Base-by-base conservation (phyloP, 1,140 invertebrate genomes). In the Neodiprion pinetum region DNA sequence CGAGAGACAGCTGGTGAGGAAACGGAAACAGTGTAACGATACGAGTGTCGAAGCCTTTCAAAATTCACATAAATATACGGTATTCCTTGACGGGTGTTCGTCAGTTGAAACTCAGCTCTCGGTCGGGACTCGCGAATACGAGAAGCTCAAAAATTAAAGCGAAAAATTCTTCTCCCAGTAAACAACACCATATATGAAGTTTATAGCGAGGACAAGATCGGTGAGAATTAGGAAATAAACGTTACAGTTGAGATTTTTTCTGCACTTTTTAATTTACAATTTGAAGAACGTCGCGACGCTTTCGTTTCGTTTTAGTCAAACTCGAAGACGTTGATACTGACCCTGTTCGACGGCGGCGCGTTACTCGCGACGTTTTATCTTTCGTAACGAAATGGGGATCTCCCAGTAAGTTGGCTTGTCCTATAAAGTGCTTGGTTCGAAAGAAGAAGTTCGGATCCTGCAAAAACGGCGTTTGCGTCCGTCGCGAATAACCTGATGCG, bases 301-400 rank as follows among this genome's bases (percentile, higher is more conserved):
- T 14, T 65, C 17, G 1, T 14, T 65, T 65, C 17, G 12, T 14
- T 65, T 65, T 7, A 65, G 61, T 21, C 5, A 21, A 12, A 5
- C 17, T 69, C 67, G 23, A 23, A 11, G 67, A 69, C 67, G 67
- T 69, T 23, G 67, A 69, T 69, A 69, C 67, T 47, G 40, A 47
- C 21, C 40, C 11, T 9, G n/a, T 71, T 11, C 48, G 77, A 69
- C 23, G 48, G 1, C 74, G 74, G 67, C 77, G 79, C 9, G 65
- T 77, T 3, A 80, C 82, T 10, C 85, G 84, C 70, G 83, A 85
- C 48, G 68, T 85, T 7, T 72, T 82, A 0, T 85, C 82, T 0
- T 83, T 80, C 28, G 14, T 68, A 50, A 77, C 79, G 3, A 9
- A 74, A 17, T 76, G 78, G 74, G 21, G 81, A 0, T 76, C 72